Conservation (phyloP, 2,888 invertebrate species). For the Limenitis camilla region DNA sequence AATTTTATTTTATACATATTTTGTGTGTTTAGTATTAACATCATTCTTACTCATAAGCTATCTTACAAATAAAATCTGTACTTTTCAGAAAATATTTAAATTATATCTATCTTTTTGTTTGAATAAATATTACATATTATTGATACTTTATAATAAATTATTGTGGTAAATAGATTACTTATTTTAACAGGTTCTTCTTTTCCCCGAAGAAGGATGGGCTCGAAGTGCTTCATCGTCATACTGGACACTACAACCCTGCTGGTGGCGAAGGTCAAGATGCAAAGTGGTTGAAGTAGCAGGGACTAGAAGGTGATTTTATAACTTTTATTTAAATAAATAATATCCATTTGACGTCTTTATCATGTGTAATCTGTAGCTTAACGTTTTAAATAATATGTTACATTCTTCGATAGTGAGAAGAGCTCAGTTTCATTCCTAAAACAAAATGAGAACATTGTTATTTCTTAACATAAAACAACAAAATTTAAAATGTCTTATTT, state of each 20-base stretch:
- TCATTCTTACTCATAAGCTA: too few species aligned
- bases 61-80: too few species aligned
- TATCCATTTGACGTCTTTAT: too few species aligned
- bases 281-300: constrained; percentile 90
- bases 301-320: constrained; percentile 74
- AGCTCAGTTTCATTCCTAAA: background rate
- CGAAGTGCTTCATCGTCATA: constrained; percentile 89
- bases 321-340: background rate
- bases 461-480: constrained; percentile 1
- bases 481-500: constrained; percentile 8
- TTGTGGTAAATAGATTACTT: constrained; percentile 19
- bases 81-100: too few species aligned
- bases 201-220: constrained; percentile 93
- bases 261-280: constrained; percentile 89
- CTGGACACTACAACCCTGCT: constrained; percentile 89
- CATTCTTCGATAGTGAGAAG: too few species aligned
- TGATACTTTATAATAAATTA: constrained; percentile 8
- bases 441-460: background rate
- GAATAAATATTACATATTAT: too few species aligned
- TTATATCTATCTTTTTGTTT: too few species aligned
- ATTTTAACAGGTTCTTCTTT: constrained; percentile 81
- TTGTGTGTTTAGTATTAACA: too few species aligned
- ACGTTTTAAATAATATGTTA: too few species aligned
- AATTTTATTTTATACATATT: too few species aligned
- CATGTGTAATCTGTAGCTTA: too few species aligned